phyloP scores from a whole-genome alignment of 1,140 invertebrate genomes.

The Euura lappo region DNA sequence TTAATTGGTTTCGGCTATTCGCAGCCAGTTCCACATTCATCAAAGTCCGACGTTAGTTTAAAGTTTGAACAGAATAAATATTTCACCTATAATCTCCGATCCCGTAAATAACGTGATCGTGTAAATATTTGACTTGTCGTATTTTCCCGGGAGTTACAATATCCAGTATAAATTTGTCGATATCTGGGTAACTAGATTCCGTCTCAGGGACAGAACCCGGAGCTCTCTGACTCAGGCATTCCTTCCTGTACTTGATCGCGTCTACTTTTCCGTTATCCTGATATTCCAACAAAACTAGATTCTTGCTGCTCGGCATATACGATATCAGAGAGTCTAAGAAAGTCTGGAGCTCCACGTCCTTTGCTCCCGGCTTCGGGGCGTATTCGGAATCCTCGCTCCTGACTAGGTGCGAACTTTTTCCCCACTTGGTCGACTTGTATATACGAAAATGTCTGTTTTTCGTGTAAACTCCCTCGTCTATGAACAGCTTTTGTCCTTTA shows the following conservation, averaged over 20 bases:
- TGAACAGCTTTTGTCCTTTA: conserved; percentile 59
- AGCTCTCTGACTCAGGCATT: background rate
- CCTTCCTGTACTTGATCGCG: conserved; percentile 15
- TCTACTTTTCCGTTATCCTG: conserved; percentile 17
- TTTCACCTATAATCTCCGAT: conserved; percentile 60
- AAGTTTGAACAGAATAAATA: too few relatives aligned
- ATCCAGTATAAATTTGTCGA: conserved; percentile 64
- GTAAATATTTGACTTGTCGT: conserved; percentile 58
- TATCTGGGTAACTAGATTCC: conserved; percentile 63
- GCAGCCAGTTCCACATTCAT: too few relatives aligned
- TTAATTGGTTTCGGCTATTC: too few relatives aligned
- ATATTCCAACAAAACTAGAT: conserved; percentile 45
- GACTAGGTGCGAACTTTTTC: conserved; percentile 65
- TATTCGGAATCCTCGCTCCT: conserved; percentile 62
- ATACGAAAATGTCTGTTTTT: conserved; percentile 75
- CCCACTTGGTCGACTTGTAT: conserved; percentile 69
- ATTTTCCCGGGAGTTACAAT: conserved; percentile 63
- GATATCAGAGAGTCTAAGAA: conserved; percentile 68
- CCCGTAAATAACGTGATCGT: conserved; percentile 62
- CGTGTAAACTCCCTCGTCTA: conserved; percentile 71
- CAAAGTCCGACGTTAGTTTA: too few relatives aligned
- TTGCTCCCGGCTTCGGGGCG: conserved; percentile 26
- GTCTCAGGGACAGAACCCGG: background rate
- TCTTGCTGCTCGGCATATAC: conserved; percentile 47
- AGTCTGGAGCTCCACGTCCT: conserved; percentile 43